Base-by-base conservation (phyloP, 2,797 vertebrate genomes). In the Channallabes apus region DNA sequence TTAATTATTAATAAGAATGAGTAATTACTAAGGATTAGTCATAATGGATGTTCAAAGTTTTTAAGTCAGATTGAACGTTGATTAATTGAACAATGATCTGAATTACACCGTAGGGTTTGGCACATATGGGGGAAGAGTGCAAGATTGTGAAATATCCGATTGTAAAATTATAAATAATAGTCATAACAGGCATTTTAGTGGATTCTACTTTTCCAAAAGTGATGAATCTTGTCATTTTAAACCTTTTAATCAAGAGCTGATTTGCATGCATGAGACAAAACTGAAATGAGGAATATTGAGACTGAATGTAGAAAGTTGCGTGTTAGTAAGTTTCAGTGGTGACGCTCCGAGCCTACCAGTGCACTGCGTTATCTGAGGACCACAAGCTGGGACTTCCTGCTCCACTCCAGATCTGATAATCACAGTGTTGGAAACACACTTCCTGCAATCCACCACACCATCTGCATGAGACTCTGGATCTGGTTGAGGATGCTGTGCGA, bases 391-490 rank as follows among this genome's bases (percentile, higher is more conserved):
- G 73, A 76, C 27, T 18, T 76, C 73, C 73, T 58, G 73, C 27
- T 4, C 67, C 56, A 35, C 51, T 54, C 58, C 27, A 54, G 27
- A n/a, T 65, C 15, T 56, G 68, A 71, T 75, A 18, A 72, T 32
- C 24, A 46, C 73, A 22, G 67, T 38, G 71, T 46, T 73, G 67
- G 32, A 73, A 9, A 67, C 29, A 38, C n/a, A 20, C 38, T 38
- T 62, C 58, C 64, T 82, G 71, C 86, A 88, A 80, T 78, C 35
- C 9, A 56, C 7, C n/a, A 58, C 82, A 32, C 73, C 83, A 80
- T 14, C 38, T 24, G 75, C 20, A 3, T 67, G 46, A 56, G 80
- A 27, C 51, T 24, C 56, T 32, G 59, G 8, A 80, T 86, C 77
- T n/a, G 71, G 24, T 32, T 58, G 82, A 32, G 87, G 51, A 87